Base-by-base conservation (phyloP, 2,113 vertebrate species). In the Dasyornis broadbenti region DNA sequence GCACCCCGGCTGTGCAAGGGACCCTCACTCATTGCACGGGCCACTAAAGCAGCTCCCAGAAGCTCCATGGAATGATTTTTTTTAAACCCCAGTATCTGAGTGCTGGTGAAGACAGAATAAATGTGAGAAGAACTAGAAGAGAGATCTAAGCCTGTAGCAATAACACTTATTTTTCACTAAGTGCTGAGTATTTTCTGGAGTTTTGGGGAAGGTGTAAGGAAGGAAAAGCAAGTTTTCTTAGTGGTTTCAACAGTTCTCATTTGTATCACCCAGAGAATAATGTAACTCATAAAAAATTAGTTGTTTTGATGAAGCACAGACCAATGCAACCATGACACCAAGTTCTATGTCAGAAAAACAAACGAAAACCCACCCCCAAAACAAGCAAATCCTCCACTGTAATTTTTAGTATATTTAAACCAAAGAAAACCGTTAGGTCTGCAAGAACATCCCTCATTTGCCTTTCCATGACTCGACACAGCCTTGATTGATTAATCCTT, bases 1-100 rank as follows among this genome's bases (percentile, higher is more conserved):
- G 2, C 5, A 0, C 27, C 4, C 37, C 2, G 15, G n/a, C 4
- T 12, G 5, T 1, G 8, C 27, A 0, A 10, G 19, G 19, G 16
- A 60, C 8, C 39, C 15, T 2, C 80, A 1, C 57, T 3, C 49
- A 0, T 22, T 1, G 22, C 57, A 1, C 2, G 4, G 63, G 31
- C 7, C 5, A 11, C 21, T 39, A n/a, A 9, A 37, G 27, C 63
- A 9, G 19, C 54, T 53, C 64, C 64, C 56, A 15, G 22, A 27
- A 37, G 3, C 28, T 50, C 37, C 59, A 3, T 7, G 9, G 54
- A 6, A 8, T 7, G 19, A 1, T 2, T 33, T 28, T 27, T 35
- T 35, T 63, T 33, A 13, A 69, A 95, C 15, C 9, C 17, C 21
- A 37, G 30, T 14, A 23, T 23, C 26, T 8, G 21, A 61, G n/a